A percentile compares a stretch with the other conserved stretches of the same genome.
Evolutionary conservation across 2,888 invertebrate genomes (phyloP).

Genomic region (Troides helena): DNA sequence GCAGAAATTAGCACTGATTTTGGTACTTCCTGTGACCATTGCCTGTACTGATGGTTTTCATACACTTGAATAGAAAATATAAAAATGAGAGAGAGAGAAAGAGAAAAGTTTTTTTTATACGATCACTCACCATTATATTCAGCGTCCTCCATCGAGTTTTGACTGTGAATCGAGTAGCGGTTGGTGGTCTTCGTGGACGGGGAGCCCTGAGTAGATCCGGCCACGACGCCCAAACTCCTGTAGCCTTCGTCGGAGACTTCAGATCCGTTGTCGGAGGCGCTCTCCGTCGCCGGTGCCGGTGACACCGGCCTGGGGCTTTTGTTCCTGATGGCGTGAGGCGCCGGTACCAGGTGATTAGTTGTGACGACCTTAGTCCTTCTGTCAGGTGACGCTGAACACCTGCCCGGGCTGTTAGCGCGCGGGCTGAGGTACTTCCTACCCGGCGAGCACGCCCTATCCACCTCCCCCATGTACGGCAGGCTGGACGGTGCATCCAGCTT

Average conservation of each 20-base stretch:
- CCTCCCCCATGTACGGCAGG: conserved; percentile 65
- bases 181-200: conserved; percentile 79
- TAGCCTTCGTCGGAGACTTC: conserved; percentile 93
- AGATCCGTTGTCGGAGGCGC: conserved; percentile 89
- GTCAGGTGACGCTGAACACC: conserved; percentile 71
- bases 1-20: too few species aligned
- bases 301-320: conserved; percentile 74
- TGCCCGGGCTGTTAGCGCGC: conserved; percentile 59
- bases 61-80: too few species aligned
- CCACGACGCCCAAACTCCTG: conserved; percentile 86
- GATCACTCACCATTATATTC: conserved; percentile 82
- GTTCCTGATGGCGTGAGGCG: conserved; percentile 65
- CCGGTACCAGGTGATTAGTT: conserved; percentile 74
- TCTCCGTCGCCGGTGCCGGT: conserved; percentile 79
- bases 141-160: conserved; percentile 86
- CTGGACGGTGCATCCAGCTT: conserved; percentile 64
- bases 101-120: too few species aligned
- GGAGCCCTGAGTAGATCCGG: conserved; percentile 73
- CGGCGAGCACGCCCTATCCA: conserved; percentile 64
- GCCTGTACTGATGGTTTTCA: too few species aligned
- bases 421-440: conserved; percentile 56
- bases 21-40: too few species aligned
- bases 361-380: conserved; percentile 63
- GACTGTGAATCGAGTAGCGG: conserved; percentile 85
- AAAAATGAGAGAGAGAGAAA: too few species aligned